Base-by-base conservation (phyloP, 2,797 vertebrate species). In the Zenarchopterus dispar region DNA sequence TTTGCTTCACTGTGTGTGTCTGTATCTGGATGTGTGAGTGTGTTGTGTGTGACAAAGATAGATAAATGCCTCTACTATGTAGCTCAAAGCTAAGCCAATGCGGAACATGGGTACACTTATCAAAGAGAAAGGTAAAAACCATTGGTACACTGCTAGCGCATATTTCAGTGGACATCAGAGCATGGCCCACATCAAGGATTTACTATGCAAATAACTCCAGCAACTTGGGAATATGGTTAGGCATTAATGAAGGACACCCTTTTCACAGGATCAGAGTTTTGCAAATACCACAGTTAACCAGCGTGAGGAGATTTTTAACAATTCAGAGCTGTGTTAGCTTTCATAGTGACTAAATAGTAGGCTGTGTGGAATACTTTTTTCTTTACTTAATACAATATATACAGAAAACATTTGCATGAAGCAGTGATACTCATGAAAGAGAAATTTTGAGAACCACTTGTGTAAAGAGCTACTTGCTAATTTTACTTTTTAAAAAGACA, bases 41-140 rank as follows among this genome's bases (percentile, higher is more conserved):
- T 28, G 28, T 7, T 51, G 53, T 51, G 63, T 26, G 26, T 45
- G 16, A 41, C 41, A 58, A 57, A 69, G 75, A 82, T 46, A 78
- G 77, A 84, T 77, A 80, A 59, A 53, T 17, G 26, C 68, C 9
- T 41, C 48, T 54, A 55, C 75, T 73, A 50, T 79, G 80, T n/a
- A 48, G 71, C 66, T 88, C 66, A 63, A 46, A 54, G 81, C 83
- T 84, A 76, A 86, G 45, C 51, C 78, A 82, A n/a, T 85, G 83
- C 78, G 77, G 74, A 86, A 87, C 78, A 73, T 69, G 73, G 81
- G 67, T 79, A 62, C 79, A 63, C 78, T 78, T 82, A 85, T 88
- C 84, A 87, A 88, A 88, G 56, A 77, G 56, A 85, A 65, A 75
- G 56, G 36, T 47, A 64, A 78, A 82, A 85, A 84, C 74, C 72